A percentile compares a stretch with the other conserved stretches of the same genome.
These are phyloP conservation scores for Gymnocypris eckloni DNA, from an alignment of 2,797 vertebrate genomes.

Conservation along the genomic window DNA sequence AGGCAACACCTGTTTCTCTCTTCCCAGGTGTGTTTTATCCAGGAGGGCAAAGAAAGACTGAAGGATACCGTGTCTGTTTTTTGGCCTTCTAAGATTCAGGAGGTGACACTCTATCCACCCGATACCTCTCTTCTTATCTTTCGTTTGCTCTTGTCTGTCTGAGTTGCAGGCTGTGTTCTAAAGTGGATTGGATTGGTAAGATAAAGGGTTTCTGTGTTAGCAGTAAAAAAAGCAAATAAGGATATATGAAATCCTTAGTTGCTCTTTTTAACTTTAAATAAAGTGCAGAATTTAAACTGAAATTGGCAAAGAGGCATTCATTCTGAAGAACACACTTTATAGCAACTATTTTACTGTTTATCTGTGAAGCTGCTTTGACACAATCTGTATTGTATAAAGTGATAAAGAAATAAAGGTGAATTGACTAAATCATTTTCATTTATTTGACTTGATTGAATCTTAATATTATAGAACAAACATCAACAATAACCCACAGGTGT, in stretches of 20 bases:
- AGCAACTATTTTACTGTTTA: neutral
- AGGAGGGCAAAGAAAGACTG: slow-evolving; percentile 36
- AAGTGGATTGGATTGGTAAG: slow-evolving; percentile 30
- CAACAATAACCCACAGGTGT: neutral
- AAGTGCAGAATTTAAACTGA: neutral
- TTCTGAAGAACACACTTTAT: neutral
- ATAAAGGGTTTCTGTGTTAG: neutral
- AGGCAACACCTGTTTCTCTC: slow-evolving; percentile 59
- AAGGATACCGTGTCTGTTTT: slow-evolving; percentile 58
- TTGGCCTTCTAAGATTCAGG: slow-evolving; percentile 66
- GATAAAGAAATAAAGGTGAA: neutral
- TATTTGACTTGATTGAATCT: neutral
- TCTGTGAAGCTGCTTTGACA: neutral
- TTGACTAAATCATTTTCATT: neutral
- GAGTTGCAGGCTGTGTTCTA: slow-evolving; percentile 31
- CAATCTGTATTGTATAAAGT: neutral
- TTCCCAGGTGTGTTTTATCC: slow-evolving; percentile 53
- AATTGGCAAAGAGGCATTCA: neutral
- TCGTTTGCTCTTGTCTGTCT: slow-evolving; percentile 43
- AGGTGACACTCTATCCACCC: slow-evolving; percentile 76
- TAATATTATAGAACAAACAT: neutral
- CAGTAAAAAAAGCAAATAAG: neutral
- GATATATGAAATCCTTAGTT: neutral
- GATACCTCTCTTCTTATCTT: slow-evolving; percentile 61
- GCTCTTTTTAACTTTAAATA: neutral